Percentiles rank a stretch among this genome's conserved stretches.
Evolutionary conservation across 1,140 invertebrate species (phyloP).

Genomic region (Caligus rogercresseyi): DNA sequence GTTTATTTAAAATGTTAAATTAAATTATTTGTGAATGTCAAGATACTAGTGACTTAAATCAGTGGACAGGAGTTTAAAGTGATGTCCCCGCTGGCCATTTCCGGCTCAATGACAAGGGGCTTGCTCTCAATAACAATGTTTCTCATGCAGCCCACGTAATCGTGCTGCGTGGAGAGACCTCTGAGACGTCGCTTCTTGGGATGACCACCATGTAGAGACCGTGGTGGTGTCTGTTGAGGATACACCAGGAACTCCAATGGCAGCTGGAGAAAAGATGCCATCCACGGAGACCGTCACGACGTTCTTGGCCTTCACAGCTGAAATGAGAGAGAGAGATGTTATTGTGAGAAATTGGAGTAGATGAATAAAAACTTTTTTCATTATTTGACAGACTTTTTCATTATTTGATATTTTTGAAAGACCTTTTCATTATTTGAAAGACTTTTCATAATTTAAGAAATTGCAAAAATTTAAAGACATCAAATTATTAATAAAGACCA

Average conservation of each 20-base stretch:
- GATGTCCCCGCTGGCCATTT: constrained; percentile 44
- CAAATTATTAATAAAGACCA: no score
- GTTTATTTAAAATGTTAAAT: no score
- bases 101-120: constrained; percentile 38
- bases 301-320: constrained; percentile 65
- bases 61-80: constrained; percentile 49
- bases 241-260: constrained; percentile 43
- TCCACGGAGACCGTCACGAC: constrained; percentile 62
- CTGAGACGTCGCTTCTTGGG: constrained; percentile 37
- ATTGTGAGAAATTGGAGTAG: constrained; percentile 12
- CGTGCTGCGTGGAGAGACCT: constrained; percentile 42
- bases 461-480: no score
- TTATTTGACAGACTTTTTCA: neutral
- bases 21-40: no score
- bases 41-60: no score
- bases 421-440: constrained; percentile 2
- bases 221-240: constrained; percentile 54
- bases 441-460: no score
- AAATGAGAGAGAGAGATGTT: no score
- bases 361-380: neutral
- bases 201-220: constrained; percentile 78
- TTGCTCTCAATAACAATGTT: constrained; percentile 26
- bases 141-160: constrained; percentile 27
- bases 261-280: constrained; percentile 43
- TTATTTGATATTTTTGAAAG: constrained; percentile 7